Evolutionary conservation across 1,140 invertebrate genomes (phyloP), one percentile per base, ranked within the genome.

Genomic region (Calephelis virginiensis): DNA sequence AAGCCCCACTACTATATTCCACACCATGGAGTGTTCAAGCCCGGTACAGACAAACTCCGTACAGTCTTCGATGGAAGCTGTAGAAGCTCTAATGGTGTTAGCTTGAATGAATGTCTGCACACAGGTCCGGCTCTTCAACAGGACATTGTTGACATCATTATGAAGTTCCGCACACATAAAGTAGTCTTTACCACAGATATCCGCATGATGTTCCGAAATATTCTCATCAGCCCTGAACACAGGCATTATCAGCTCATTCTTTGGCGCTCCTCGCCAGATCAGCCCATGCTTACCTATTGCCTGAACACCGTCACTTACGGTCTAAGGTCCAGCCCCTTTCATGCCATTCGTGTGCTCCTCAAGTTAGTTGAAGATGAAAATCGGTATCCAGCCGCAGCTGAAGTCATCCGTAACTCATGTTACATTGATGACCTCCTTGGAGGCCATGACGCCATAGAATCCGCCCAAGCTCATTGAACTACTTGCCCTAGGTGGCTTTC

Each of bases 161-260:
- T 56, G 50, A 17, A 3, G 9, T 56, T 56, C n/a, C 50, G 13
- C 17, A 60, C 14, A 38, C 28, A 60, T 2, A 8, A 11, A 4
- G 11, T 38, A 11, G 56, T 60, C 0, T 60, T 60, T 38, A 60
- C 28, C 56, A 60, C 56, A 9, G 56, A 60, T 11, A 60, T 60
- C 9, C 43, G 46, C 8, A 62, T 62, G 61, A 62, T 62, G 61
- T 62, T 62, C 6, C 46, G 61, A 47, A 46, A 62, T n/a, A 62
- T 62, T 47, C 12, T 62, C 7, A 14, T 62, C 6, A n/a, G 8
- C n/a, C 43, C 61, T 1, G 43, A 62, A 11, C 61, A 62, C 10
- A 8, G 61, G 8, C 40, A 28, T 46, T 62, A 62, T 62, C 61
- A 62, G 13, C 60, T 61, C 60, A 61, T 61, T 1, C 60, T 61